These are phyloP conservation scores for Pedetes capensis DNA, from an alignment of 2,113 vertebrate genomes.

Conservation along the genomic window DNA sequence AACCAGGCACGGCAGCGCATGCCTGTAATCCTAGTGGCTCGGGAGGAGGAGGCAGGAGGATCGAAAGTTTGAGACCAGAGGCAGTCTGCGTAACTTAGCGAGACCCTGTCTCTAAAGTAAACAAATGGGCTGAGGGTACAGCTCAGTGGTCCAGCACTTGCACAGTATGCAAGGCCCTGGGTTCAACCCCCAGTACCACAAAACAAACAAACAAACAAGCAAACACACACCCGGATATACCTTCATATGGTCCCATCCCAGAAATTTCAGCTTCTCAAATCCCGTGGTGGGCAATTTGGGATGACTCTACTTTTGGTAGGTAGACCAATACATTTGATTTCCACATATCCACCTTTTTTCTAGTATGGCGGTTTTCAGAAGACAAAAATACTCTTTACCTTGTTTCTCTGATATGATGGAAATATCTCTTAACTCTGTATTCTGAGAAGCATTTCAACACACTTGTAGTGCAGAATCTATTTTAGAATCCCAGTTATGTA, in stretches of 20 bases:
- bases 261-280: constrained; percentile 9
- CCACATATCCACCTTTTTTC: neutral
- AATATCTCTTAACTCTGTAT: neutral
- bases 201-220: too few species aligned
- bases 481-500: neutral
- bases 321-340: neutral
- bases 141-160: too few species aligned
- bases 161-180: too few species aligned
- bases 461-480: neutral
- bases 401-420: neutral
- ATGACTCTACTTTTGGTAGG: neutral
- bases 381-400: neutral
- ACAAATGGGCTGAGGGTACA: too few species aligned
- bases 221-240: too few species aligned
- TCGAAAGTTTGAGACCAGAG: too few species aligned
- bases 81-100: too few species aligned
- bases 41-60: too few species aligned
- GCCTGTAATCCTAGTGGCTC: too few species aligned
- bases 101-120: too few species aligned
- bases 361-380: neutral
- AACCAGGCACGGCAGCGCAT: too few species aligned
- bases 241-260: neutral
- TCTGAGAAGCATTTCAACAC: neutral
- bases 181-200: too few species aligned
- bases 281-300: neutral